Conservation (phyloP, 2,797 vertebrate genomes). For the Rhadinocentrus ornatus region DNA sequence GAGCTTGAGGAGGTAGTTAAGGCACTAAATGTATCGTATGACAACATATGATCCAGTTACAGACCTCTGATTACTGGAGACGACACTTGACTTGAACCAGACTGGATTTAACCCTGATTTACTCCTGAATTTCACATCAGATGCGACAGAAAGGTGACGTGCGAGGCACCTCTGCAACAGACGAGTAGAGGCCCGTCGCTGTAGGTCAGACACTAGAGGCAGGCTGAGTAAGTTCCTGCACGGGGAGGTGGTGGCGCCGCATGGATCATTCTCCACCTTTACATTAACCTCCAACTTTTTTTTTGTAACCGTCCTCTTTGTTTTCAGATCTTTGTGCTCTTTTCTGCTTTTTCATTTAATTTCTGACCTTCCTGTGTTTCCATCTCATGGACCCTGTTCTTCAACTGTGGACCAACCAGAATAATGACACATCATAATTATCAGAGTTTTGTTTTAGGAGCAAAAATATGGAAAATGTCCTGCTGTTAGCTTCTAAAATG, state of each 20-base stretch:
- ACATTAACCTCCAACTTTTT: slow-evolving; percentile 6
- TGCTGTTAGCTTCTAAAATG: too few species aligned
- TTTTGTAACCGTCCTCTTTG: not conserved
- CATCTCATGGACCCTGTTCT: slow-evolving; percentile 23
- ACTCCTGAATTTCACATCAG: slow-evolving; percentile 85
- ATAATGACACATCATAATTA: not conserved
- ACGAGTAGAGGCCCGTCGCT: slow-evolving; percentile 86
- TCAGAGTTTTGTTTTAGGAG: not conserved
- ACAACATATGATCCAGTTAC: too few species aligned
- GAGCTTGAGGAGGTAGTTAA: slow-evolving; percentile 93
- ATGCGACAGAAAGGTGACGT: slow-evolving; percentile 98
- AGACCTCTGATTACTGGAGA: not conserved
- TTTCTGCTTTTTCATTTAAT: slow-evolving; percentile 1
- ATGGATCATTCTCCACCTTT: slow-evolving; percentile 39
- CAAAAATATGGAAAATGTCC: not conserved
- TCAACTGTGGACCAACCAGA: not conserved
- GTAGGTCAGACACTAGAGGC: slow-evolving; percentile 78
- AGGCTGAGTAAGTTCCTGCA: slow-evolving; percentile 80
- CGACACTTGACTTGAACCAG: not conserved
- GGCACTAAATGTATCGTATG: too few species aligned
- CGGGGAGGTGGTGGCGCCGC: slow-evolving; percentile 42
- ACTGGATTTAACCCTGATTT: slow-evolving; percentile 40
- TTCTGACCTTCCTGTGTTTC: slow-evolving; percentile 2
- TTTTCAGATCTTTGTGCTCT: slow-evolving; percentile 5
- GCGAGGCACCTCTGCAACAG: slow-evolving; percentile 95